phyloP scores from a whole-genome alignment of 2,797 vertebrate genomes.

The Lateolabrax maculatus region DNA sequence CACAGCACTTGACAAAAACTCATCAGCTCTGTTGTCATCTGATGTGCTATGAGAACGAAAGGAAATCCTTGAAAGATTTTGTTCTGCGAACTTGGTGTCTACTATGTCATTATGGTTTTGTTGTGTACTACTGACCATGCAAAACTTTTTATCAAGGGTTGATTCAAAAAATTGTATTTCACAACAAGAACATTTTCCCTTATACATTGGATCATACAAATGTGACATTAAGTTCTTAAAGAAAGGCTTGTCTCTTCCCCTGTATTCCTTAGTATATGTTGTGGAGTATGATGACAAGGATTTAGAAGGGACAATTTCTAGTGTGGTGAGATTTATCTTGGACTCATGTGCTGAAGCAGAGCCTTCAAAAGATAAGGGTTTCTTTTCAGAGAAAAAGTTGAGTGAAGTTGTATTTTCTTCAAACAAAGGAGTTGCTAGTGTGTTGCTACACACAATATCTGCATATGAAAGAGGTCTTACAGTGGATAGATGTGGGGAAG shows the following conservation, averaged over 20 bases:
- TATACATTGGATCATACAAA: conserved; percentile 61
- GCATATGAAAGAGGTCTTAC: background rate
- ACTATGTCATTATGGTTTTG: background rate
- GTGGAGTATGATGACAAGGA: background rate
- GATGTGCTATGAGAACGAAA: background rate
- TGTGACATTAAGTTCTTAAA: conserved; percentile 51
- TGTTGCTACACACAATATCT: background rate
- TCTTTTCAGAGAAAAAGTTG: background rate
- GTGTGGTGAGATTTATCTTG: background rate
- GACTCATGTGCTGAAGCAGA: background rate
- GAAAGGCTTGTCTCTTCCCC: background rate
- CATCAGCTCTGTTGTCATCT: background rate
- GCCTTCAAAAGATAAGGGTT: background rate
- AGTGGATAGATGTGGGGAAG: too few relatives aligned
- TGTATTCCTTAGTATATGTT: background rate
- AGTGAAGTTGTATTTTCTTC: background rate
- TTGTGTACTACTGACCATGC: background rate
- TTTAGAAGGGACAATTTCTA: background rate
- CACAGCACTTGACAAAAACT: background rate
- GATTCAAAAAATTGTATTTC: background rate
- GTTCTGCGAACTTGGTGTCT: background rate
- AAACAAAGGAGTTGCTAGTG: background rate
- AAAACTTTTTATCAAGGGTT: background rate
- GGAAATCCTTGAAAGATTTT: background rate
- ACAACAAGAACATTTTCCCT: conserved; percentile 29